Evolutionary conservation across 2,797 vertebrate species (phyloP), one percentile per base, ranked within the genome.

Genomic region (Paedocypris micromegethes): DNA sequence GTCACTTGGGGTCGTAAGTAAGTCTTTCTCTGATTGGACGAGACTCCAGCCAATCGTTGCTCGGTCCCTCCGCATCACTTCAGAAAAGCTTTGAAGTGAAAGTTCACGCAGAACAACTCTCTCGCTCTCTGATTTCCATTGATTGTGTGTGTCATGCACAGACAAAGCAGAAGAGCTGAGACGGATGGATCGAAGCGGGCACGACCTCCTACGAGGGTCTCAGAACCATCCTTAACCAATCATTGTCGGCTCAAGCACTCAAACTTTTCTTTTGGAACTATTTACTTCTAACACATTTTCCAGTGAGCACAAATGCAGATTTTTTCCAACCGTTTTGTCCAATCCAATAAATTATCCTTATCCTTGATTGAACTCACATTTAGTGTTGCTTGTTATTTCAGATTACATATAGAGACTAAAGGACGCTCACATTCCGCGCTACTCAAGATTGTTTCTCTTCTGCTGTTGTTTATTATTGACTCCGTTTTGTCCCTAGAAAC

Each of bases 11-110:
- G 23, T 23, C 23, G 23, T 23, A 23, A 23, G 23, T 23, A 23
- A 76, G 78, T 78, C 78, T 74, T 76, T 72, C 56, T 68, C 60
- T 82, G 83, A 84, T 78, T 79, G 23, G 23, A 23, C 76, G 54
- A 84, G 72, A 83, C 83, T 83, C 83, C 86, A 86, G 83, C 88
- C 85, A 87, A 73, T 64, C 71, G 78, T 70, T 70, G 76, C 72
- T 73, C 72, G 66, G 81, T 80, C 80, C 64, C 54, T 46, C 44
- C 60, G 62, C 58, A 55, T 75, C 68, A 65, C 84, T 82, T 82
- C 79, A 79, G 77, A 83, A 83, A 78, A 81, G 74, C 76, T 88
- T 88, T 88, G 86, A 90, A 84, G 85, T 85, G 81, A 86, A 89
- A 88, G 86, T 88, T 90, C 83, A 86, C 78, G 68, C 72, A 58